Evolutionary conservation across 1,140 invertebrate species (phyloP).

Genomic region (Psix sp.): DNA sequence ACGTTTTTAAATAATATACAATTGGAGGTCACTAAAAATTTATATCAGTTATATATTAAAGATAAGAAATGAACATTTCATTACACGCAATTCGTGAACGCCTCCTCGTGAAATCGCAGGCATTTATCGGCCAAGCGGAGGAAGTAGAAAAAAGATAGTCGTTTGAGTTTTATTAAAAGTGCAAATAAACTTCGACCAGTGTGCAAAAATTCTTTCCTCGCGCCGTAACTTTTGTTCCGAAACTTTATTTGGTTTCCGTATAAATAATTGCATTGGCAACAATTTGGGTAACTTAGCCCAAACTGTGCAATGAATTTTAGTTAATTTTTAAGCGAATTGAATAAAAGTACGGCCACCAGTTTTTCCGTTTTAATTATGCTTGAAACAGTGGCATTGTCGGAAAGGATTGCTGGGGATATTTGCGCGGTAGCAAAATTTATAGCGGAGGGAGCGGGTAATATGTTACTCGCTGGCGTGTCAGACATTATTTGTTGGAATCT

Average conservation of each 20-base stretch:
- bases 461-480: conserved; percentile 19
- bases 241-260: conserved; percentile 26
- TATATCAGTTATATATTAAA: too few species aligned
- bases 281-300: conserved; percentile 24
- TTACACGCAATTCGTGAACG: too few species aligned
- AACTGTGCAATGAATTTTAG: conserved; percentile 35
- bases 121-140: too few species aligned
- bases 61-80: too few species aligned
- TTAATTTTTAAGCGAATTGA: conserved; percentile 42
- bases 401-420: conserved; percentile 51
- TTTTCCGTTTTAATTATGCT: conserved; percentile 51
- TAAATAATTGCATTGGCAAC: conserved; percentile 40
- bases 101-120: too few species aligned
- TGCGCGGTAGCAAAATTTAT: conserved; percentile 34
- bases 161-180: neutral
- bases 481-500: conserved; percentile 33
- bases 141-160: neutral
- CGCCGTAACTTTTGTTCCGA: conserved; percentile 6
- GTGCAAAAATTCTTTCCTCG: conserved; percentile 1
- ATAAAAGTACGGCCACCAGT: conserved; percentile 36
- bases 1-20: too few species aligned
- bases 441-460: conserved; percentile 26
- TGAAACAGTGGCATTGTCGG: conserved; percentile 32
- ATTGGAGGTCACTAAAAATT: too few species aligned
- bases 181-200: conserved; percentile 1